A percentile compares a stretch with the other conserved stretches of the same genome.
Evolutionary conservation across 2,888 invertebrate genomes (phyloP).

Genomic region (Desoria tigrina): DNA sequence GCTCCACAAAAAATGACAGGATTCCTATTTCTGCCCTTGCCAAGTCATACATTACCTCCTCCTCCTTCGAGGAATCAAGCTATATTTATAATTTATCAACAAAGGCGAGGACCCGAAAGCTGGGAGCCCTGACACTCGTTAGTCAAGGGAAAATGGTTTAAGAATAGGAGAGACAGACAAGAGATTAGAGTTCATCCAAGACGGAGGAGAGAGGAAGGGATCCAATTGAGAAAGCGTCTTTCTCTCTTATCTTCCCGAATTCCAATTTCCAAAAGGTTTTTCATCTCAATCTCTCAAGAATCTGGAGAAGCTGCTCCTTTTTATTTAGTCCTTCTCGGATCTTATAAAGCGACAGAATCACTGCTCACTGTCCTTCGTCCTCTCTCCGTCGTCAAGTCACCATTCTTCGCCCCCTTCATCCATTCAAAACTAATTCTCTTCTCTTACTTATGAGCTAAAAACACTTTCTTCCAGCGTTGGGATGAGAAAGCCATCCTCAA

Average conservation of each 20-base stretch:
- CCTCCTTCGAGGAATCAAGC: too few species aligned
- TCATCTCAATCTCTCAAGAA: conserved; percentile 17
- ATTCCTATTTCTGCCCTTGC: too few species aligned
- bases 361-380: neutral
- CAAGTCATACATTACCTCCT: too few species aligned
- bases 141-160: conserved; percentile 5
- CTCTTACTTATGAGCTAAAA: conserved; percentile 8
- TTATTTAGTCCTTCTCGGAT: conserved; percentile 4
- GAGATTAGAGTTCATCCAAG: conserved; percentile 25
- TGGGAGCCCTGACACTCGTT: conserved; percentile 10
- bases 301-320: conserved; percentile 7
- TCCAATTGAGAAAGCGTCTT: conserved; percentile 24
- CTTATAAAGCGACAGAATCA: conserved; percentile 8
- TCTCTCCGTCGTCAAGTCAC: too few species aligned
- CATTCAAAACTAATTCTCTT: conserved; percentile 1
- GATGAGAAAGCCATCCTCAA: neutral
- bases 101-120: neutral
- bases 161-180: conserved; percentile 19
- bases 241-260: conserved; percentile 19
- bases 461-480: neutral
- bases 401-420: neutral
- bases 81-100: too few species aligned
- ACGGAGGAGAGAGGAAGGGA: conserved; percentile 8
- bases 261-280: conserved; percentile 26
- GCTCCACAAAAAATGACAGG: too few species aligned